phyloP scores from a whole-genome alignment of 1,140 invertebrate species.

The Temnothorax longispinosus region DNA sequence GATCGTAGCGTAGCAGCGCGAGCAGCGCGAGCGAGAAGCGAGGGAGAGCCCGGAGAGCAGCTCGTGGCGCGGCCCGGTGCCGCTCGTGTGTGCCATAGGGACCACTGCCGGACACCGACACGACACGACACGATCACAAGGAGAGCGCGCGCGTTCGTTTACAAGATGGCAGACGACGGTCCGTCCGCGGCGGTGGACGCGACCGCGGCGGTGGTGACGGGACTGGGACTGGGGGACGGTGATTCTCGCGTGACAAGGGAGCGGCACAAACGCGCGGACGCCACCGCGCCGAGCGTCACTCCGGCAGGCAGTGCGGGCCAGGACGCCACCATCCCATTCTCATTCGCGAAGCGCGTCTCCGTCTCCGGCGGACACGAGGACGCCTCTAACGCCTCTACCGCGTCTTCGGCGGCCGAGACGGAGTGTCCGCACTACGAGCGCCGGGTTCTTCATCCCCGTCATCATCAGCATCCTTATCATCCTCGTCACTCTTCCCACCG shows the following conservation, averaged over 20 bases:
- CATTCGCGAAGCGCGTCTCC: conserved; percentile 36
- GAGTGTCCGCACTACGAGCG: background rate
- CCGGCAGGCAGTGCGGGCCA: conserved; percentile 27
- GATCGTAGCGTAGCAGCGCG: conserved; percentile 47
- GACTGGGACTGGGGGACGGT: conserved; percentile 60
- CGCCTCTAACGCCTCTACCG: background rate
- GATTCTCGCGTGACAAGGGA: conserved; percentile 77
- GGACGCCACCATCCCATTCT: conserved; percentile 17
- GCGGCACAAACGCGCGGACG: conserved; percentile 75
- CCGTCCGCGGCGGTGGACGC: conserved; percentile 78
- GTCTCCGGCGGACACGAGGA: conserved; percentile 18
- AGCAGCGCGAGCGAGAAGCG: background rate
- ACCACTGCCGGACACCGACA: conserved; percentile 65
- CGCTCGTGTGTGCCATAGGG: conserved; percentile 68
- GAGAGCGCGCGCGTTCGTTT: conserved; percentile 77
- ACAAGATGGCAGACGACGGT: conserved; percentile 84
- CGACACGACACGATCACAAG: conserved; percentile 25
- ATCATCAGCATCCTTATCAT: background rate
- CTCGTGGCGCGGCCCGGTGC: conserved; percentile 20
- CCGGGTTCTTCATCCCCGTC: conserved; percentile 23
- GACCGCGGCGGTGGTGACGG: conserved; percentile 63
- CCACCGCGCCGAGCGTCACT: conserved; percentile 52
- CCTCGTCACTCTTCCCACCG: background rate
- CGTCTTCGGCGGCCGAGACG: background rate
- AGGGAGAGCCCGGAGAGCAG: too few species aligned